A percentile compares a stretch with the other conserved stretches of the same genome.
Conservation (phyloP, 1,140 invertebrate species). For the Aphaenogaster floridana region DNA sequence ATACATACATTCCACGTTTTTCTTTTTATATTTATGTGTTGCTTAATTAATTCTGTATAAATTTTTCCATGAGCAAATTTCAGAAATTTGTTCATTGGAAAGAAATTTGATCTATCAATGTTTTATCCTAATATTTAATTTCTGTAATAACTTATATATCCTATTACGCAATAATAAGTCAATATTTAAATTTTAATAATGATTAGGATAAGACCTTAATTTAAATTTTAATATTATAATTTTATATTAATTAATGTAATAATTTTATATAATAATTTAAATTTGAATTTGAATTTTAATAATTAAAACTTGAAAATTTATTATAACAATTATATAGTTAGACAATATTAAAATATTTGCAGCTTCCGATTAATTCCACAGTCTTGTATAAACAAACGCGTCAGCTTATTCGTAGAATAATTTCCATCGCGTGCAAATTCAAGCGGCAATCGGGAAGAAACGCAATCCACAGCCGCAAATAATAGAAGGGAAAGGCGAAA, state of each 20-base stretch:
- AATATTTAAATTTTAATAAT: neutral
- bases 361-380: conserved; percentile 16
- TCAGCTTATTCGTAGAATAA: conserved; percentile 1
- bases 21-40: neutral
- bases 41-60: conserved; percentile 17
- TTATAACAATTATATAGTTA: neutral
- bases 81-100: too few species aligned
- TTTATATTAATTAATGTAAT: too few species aligned
- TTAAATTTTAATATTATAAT: neutral
- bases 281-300: neutral
- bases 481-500: neutral
- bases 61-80: neutral
- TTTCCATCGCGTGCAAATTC: conserved; percentile 26
- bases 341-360: neutral
- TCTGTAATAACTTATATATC: neutral
- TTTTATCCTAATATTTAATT: neutral
- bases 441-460: conserved; percentile 5
- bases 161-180: too few species aligned
- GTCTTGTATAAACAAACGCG: neutral
- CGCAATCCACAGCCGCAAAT: conserved; percentile 15
- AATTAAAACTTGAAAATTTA: neutral
- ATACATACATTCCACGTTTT: neutral
- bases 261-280: neutral
- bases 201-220: too few species aligned
- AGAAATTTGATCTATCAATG: neutral